Evolutionary conservation across 2,113 vertebrate species (phyloP).

Genomic region (Protobothrops flavoviridis): DNA sequence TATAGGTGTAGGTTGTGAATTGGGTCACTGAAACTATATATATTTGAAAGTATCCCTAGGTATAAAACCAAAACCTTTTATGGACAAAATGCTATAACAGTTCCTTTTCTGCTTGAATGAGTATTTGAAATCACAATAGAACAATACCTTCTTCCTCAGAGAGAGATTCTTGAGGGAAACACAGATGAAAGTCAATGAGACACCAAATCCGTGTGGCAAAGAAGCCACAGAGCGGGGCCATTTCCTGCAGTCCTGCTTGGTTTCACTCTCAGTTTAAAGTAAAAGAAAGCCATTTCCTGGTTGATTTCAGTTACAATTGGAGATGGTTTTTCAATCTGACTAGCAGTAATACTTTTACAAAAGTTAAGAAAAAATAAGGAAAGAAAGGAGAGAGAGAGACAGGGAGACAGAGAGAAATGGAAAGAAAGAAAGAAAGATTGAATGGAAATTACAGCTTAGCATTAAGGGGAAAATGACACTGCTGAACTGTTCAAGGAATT

Average conservation of each 20-base stretch:
- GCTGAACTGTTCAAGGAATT: constrained; percentile 69
- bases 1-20: not conserved
- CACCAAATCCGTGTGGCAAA: constrained; percentile 43
- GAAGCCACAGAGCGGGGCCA: constrained; percentile 40
- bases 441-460: constrained; percentile 65
- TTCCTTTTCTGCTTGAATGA: constrained; percentile 25
- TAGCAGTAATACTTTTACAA: constrained; percentile 56
- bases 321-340: constrained; percentile 69
- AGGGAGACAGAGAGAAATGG: not conserved
- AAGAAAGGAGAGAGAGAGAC: constrained; percentile 44
- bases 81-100: not conserved
- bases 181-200: constrained; percentile 49
- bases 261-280: constrained; percentile 67
- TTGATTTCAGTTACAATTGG: constrained; percentile 73
- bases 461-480: constrained; percentile 70
- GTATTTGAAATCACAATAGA: not conserved
- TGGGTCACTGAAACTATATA: not conserved
- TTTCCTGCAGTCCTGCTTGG: constrained; percentile 60
- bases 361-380: constrained; percentile 65
- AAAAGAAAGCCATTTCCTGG: constrained; percentile 76
- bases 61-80: constrained; percentile 11
- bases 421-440: constrained; percentile 34
- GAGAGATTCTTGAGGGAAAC: constrained; percentile 52
- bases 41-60: not conserved
- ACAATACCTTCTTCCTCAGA: constrained; percentile 30